Evolutionary conservation across 2,113 vertebrate genomes (phyloP), one percentile per base, ranked within the genome.

Genomic region (Phrynocephalus versicolor): DNA sequence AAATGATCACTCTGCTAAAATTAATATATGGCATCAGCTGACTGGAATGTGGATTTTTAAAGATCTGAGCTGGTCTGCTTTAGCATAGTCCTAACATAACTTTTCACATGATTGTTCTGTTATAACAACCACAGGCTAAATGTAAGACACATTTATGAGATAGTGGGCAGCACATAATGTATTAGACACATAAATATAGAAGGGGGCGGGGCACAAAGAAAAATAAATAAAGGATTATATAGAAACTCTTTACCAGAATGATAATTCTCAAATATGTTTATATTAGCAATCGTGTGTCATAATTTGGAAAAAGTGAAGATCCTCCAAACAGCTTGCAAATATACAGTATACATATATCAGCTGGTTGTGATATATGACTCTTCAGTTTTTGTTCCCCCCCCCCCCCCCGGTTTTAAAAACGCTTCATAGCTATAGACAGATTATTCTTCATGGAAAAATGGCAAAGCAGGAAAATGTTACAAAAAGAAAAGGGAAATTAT

Each of bases 401-500:
- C 84, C 83, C 41, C 39, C 3, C 82, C 27, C 51, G 35, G 14
- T 14, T 10, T 23, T 76, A n/a, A 23, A 23, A 35, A 62, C 89
- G 88, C 21, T 37, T 75, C 87, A 90, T 67, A 90, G 70, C 30
- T 27, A 81, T 41, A 85, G 41, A 88, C 88, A 79, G 81, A 86
- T 88, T 74, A 85, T 60, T 72, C 62, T n/a, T 70, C 65, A 60
- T 27, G 33, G 23, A 80, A 74, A 79, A 73, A 30, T 12, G 57
- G 2, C 85, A 73, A 1, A 82, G 7, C 86, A 87, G 74, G 60
- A 85, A 91, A 57, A 89, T 6, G 62, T 8, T 84, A 72, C 41
- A 51, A 83, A 82, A 90, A 90, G 30, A 92, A 70, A 58, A 45
- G 27, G 76, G 90, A 82, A 88, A 35, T 85, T 73, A 58, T 33